Conservation (phyloP, 2,113 vertebrate genomes). For the Hiodon tergisus region DNA sequence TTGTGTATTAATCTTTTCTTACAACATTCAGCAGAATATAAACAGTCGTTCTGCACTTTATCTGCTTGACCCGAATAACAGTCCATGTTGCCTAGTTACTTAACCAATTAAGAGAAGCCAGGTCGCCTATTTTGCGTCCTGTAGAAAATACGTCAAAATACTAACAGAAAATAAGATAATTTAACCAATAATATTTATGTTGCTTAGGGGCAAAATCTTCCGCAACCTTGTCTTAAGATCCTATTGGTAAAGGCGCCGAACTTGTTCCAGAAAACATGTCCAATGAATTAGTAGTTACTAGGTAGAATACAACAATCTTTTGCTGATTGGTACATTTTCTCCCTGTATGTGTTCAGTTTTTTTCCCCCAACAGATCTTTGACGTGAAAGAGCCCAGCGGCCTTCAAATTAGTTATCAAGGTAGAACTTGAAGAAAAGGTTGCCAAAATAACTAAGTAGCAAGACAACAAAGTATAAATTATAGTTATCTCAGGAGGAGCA, state of each 20-base stretch:
- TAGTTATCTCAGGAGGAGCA: conserved; percentile 52
- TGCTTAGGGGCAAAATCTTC: not conserved
- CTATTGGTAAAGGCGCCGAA: conserved; percentile 32
- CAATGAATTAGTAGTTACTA: conserved; percentile 18
- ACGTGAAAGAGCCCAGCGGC: conserved; percentile 42
- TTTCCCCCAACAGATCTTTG: conserved; percentile 35
- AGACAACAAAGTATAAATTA: conserved; percentile 44
- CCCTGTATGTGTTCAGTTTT: conserved; percentile 22
- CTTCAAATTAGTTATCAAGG: conserved; percentile 37
- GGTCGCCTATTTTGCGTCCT: conserved; percentile 22
- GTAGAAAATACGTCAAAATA: not conserved
- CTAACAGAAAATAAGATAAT: not conserved
- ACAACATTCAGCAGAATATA: not conserved
- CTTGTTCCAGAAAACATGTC: not conserved
- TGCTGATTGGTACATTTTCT: conserved; percentile 44
- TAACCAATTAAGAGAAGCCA: conserved; percentile 24
- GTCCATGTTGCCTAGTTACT: conserved; percentile 11
- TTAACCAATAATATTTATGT: conserved; percentile 40
- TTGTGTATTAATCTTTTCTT: too few species aligned
- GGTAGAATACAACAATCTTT: conserved; percentile 11
- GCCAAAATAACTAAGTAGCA: conserved; percentile 38
- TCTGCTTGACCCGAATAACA: conserved; percentile 5
- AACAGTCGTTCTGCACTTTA: not conserved
- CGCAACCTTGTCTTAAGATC: not conserved
- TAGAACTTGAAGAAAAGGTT: conserved; percentile 31